Conservation (phyloP, 2,797 vertebrate species). For the Scolopax bukidnonensis region DNA sequence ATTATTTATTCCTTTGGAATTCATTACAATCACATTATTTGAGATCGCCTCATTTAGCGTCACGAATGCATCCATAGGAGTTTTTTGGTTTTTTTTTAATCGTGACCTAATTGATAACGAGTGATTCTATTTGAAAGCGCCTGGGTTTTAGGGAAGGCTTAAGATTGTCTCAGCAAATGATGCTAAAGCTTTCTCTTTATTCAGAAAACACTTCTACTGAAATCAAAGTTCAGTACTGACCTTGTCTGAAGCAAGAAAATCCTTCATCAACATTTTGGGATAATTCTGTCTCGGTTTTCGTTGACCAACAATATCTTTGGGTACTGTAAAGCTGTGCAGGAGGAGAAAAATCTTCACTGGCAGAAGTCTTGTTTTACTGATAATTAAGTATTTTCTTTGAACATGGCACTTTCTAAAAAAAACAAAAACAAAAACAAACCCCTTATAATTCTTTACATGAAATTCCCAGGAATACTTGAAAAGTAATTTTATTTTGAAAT, state of each 20-base stretch:
- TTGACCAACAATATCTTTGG: background rate
- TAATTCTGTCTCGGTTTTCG: background rate
- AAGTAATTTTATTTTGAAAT: background rate
- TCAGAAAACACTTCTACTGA: background rate
- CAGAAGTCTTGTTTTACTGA: background rate
- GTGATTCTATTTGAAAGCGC: background rate
- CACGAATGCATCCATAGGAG: background rate
- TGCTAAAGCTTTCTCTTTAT: background rate
- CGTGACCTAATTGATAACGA: slow-evolving; percentile 42
- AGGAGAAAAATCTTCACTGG: background rate
- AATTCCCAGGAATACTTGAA: background rate
- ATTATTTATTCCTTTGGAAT: slow-evolving; percentile 55
- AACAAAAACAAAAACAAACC: too few species aligned
- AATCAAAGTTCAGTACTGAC: background rate
- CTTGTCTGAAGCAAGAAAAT: background rate
- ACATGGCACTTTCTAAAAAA: background rate
- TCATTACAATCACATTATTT: slow-evolving; percentile 34
- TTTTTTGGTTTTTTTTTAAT: background rate
- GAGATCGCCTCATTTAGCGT: slow-evolving; percentile 3
- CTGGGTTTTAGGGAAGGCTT: background rate
- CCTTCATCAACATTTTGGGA: background rate
- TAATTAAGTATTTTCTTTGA: background rate
- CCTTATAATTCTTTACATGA: background rate
- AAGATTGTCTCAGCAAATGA: accelerated
- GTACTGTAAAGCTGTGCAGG: background rate